Percentiles rank a stretch among this genome's conserved stretches.
These are phyloP conservation scores for Itoplectis maculator DNA, from an alignment of 2,888 invertebrate genomes.

Conservation along the genomic window DNA sequence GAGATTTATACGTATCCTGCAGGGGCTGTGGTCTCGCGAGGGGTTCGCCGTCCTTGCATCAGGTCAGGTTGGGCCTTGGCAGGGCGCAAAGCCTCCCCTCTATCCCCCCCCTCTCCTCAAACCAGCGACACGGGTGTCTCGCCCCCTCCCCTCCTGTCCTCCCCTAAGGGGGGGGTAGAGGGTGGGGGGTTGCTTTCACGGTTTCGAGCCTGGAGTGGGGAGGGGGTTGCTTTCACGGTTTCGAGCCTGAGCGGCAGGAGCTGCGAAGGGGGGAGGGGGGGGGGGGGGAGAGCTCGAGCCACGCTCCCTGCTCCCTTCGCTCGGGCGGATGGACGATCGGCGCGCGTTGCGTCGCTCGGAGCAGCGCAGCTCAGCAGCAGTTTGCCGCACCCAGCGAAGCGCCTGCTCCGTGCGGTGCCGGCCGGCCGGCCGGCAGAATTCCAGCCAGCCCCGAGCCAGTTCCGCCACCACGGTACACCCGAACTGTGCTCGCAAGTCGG, in stretches of 20 bases:
- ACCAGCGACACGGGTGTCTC: background rate
- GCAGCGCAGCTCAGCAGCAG: conserved; percentile 74
- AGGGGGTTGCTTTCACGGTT: conserved; percentile 59
- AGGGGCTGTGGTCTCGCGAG: conserved; percentile 34
- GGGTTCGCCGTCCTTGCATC: conserved; percentile 34
- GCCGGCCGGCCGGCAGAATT: conserved; percentile 51
- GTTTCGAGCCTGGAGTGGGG: conserved; percentile 24
- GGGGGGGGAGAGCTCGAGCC: no score
- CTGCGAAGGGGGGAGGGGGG: conserved; percentile 7
- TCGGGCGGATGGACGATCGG: background rate
- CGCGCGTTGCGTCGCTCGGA: conserved; percentile 59
- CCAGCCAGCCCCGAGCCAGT: conserved; percentile 23
- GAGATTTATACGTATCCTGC: conserved; percentile 26
- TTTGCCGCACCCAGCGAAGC: conserved; percentile 83
- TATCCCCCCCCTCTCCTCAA: no score
- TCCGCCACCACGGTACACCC: conserved; percentile 36
- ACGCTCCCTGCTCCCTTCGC: no score
- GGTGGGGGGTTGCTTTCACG: conserved; percentile 60
- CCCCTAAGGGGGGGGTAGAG: conserved; percentile 31
- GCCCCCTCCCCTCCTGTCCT: conserved; percentile 33
- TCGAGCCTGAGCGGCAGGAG: conserved; percentile 14
- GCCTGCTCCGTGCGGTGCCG: conserved; percentile 71
- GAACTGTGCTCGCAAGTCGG: conserved; percentile 27
- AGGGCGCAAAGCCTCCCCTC: background rate
- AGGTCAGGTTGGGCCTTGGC: conserved; percentile 33